Conservation (phyloP, 2,888 invertebrate genomes). For the Parasteatoda lunata region DNA sequence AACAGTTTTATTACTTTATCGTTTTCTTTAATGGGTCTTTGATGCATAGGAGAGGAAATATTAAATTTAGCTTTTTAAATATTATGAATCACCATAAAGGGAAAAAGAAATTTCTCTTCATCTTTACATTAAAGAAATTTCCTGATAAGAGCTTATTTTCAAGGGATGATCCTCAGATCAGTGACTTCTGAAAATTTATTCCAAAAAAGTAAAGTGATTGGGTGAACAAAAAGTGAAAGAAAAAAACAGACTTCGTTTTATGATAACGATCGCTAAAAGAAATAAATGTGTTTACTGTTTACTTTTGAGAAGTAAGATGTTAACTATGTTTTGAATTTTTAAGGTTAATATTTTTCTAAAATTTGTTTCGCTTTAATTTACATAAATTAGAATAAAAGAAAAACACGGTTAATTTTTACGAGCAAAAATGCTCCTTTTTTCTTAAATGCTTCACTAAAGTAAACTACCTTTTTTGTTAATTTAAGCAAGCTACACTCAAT, state of each 20-base stretch:
- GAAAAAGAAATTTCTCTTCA: constrained; percentile 11
- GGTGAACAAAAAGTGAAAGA: constrained; percentile 9
- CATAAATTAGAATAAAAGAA: neutral
- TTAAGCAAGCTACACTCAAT: too few relatives aligned
- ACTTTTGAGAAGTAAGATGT: neutral
- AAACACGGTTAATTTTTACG: too few relatives aligned
- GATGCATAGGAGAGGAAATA: constrained; percentile 22
- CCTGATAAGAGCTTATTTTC: constrained; percentile 30
- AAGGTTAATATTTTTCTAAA: neutral
- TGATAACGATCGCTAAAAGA: constrained; percentile 15
- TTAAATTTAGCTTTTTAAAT: constrained; percentile 59
- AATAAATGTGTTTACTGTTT: constrained; percentile 16
- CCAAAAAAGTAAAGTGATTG: constrained; percentile 7
- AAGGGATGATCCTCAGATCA: constrained; percentile 17
- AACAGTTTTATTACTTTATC: constrained; percentile 46
- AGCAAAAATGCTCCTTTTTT: too few relatives aligned
- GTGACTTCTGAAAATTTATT: constrained; percentile 12
- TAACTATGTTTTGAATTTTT: constrained; percentile 1
- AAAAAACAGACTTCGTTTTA: constrained; percentile 20
- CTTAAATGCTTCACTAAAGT: too few relatives aligned
- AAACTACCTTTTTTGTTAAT: too few relatives aligned
- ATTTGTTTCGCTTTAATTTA: neutral
- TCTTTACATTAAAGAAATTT: constrained; percentile 31
- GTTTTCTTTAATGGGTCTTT: constrained; percentile 39
- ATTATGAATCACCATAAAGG: constrained; percentile 50